These are phyloP conservation scores for Etheostoma cragini DNA, from an alignment of 2,113 vertebrate species.

Conservation along the genomic window DNA sequence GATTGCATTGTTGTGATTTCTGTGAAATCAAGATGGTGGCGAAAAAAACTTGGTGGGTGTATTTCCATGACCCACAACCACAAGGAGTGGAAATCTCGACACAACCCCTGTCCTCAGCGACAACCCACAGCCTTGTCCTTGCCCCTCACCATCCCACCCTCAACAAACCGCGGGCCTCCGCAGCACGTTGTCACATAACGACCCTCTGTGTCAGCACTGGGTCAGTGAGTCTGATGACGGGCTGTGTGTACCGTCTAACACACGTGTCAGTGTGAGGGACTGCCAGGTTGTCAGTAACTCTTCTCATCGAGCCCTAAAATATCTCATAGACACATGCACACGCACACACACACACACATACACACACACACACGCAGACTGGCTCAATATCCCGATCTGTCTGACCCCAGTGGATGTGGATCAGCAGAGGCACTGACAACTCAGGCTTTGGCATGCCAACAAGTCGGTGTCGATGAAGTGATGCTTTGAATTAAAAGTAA, in stretches of 20 bases:
- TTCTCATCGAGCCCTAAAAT: constrained; percentile 73
- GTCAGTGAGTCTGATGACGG: constrained; percentile 60
- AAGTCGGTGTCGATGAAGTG: constrained; percentile 69
- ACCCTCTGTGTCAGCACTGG: constrained; percentile 74
- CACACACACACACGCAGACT: constrained; percentile 37
- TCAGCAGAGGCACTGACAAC: constrained; percentile 75
- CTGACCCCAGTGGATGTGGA: constrained; percentile 77
- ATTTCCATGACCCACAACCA: constrained; percentile 17
- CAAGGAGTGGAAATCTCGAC: constrained; percentile 67
- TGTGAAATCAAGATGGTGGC: not conserved
- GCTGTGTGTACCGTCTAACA: constrained; percentile 68
- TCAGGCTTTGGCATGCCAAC: constrained; percentile 67
- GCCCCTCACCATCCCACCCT: constrained; percentile 59
- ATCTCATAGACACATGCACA: constrained; percentile 33
- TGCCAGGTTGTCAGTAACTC: constrained; percentile 76
- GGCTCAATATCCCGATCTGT: constrained; percentile 59
- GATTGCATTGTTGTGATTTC: not conserved
- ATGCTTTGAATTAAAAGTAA: constrained; percentile 80
- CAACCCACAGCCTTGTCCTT: constrained; percentile 37
- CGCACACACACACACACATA: constrained; percentile 20
- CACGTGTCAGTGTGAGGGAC: constrained; percentile 76
- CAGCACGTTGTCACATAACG: constrained; percentile 69
- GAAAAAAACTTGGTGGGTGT: constrained; percentile 7
- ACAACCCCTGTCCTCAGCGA: constrained; percentile 57
- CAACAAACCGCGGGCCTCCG: constrained; percentile 57